A percentile compares a stretch with the other conserved stretches of the same genome.
These are phyloP conservation scores for Phthorimaea operculella DNA, from an alignment of 1,140 invertebrate species.

Conservation along the genomic window DNA sequence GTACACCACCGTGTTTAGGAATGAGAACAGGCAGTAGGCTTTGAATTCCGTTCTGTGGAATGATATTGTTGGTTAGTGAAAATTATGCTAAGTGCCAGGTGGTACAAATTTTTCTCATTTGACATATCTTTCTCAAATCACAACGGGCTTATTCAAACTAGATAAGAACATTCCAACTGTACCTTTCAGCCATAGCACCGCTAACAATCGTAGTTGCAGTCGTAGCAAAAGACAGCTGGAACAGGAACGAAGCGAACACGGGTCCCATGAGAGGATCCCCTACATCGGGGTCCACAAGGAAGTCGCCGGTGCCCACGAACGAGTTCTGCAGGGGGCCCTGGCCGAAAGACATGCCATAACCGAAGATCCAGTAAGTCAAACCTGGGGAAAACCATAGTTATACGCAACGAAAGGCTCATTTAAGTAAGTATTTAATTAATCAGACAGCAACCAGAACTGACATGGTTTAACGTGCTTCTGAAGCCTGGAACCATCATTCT, in stretches of 20 bases:
- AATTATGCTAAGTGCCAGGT: no score
- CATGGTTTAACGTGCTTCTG: no score
- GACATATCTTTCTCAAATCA: no score
- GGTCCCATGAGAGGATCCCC: conserved; percentile 79
- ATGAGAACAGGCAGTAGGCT: conserved; percentile 90
- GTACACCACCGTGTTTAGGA: conserved; percentile 90
- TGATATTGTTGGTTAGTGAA: no score
- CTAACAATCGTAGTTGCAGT: conserved; percentile 92
- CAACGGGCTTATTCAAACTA: no score
- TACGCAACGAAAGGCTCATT: no score
- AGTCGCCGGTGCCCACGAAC: conserved; percentile 79
- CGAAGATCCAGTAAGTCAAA: conserved; percentile 94
- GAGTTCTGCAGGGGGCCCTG: conserved; percentile 72
- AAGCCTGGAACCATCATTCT: no score
- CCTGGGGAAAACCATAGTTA: conserved; percentile 48
- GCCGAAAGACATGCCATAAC: conserved; percentile 92
- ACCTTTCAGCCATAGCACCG: conserved; percentile 91
- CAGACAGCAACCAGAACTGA: no score
- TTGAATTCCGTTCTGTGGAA: conserved; percentile 83
- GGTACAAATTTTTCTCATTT: no score
- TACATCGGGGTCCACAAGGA: conserved; percentile 75
- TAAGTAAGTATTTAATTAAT: no score
- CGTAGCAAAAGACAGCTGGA: conserved; percentile 90
- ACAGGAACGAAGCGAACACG: conserved; percentile 84
- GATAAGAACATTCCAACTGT: no score